These are phyloP conservation scores for Okamejei kenojei DNA, from an alignment of 2,797 vertebrate genomes.

Conservation along the genomic window DNA sequence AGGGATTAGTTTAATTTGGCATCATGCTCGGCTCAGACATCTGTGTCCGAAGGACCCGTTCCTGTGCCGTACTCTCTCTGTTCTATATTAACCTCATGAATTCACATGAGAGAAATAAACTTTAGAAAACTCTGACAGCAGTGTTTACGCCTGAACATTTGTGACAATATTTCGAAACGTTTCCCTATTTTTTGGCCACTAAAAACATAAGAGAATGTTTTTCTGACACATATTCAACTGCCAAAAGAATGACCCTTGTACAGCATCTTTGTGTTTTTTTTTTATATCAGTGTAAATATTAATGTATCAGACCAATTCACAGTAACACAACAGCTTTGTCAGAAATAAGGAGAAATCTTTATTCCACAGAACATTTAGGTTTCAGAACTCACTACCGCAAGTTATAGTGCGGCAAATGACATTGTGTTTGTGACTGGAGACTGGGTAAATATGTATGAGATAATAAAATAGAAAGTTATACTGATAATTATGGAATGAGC, in stretches of 20 bases:
- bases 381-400: not conserved
- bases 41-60: too few species aligned
- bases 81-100: not conserved
- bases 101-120: not conserved
- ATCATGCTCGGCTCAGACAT: too few species aligned
- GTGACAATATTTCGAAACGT: not conserved
- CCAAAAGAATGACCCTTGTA: not conserved
- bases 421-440: not conserved
- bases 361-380: not conserved
- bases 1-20: too few species aligned
- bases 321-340: not conserved
- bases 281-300: not conserved
- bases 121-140: not conserved
- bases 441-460: not conserved
- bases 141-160: not conserved
- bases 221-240: not conserved
- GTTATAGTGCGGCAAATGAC: not conserved
- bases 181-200: not conserved
- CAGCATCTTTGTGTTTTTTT: not conserved
- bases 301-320: not conserved
- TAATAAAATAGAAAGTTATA: not conserved
- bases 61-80: too few species aligned
- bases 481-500: not conserved
- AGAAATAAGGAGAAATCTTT: not conserved
- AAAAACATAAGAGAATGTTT: not conserved